Evolutionary conservation across 2,797 vertebrate species (phyloP).

Genomic region (Triplophysa yarkandensis): DNA sequence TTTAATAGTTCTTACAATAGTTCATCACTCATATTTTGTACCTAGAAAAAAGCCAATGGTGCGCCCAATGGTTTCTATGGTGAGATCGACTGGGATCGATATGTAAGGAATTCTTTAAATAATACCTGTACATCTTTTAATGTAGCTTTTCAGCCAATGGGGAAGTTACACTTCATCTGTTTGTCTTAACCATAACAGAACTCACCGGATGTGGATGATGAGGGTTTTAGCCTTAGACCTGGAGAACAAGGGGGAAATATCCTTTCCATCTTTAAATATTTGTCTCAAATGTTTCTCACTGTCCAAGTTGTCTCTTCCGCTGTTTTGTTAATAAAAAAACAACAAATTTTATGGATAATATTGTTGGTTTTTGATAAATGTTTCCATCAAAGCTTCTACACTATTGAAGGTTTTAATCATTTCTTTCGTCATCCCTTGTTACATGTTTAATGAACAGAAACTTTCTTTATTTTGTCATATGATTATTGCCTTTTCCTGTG

Average conservation of each 20-base stretch:
- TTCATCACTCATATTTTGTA: slow-evolving; percentile 53
- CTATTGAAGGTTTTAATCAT: background rate
- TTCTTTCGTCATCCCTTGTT: background rate
- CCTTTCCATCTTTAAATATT: slow-evolving; percentile 61
- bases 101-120: slow-evolving; percentile 83
- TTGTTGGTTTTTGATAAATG: no score
- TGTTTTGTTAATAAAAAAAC: background rate
- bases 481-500: background rate
- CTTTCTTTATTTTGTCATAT: background rate
- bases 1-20: background rate
- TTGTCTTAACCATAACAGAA: slow-evolving; percentile 75
- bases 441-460: background rate
- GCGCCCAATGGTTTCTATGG: slow-evolving; percentile 97
- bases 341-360: background rate
- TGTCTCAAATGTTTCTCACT: background rate
- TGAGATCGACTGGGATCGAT: slow-evolving; percentile 99
- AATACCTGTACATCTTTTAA: no score
- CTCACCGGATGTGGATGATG: slow-evolving; percentile 93
- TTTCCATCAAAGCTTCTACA: background rate
- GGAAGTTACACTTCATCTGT: background rate
- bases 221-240: slow-evolving; percentile 94
- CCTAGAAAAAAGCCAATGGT: slow-evolving; percentile 93
- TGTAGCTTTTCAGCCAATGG: background rate
- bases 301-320: background rate
- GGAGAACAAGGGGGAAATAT: slow-evolving; percentile 83